Evolutionary conservation across 2,888 invertebrate genomes (phyloP).

Genomic region (Rotaria magnacalcarata): DNA sequence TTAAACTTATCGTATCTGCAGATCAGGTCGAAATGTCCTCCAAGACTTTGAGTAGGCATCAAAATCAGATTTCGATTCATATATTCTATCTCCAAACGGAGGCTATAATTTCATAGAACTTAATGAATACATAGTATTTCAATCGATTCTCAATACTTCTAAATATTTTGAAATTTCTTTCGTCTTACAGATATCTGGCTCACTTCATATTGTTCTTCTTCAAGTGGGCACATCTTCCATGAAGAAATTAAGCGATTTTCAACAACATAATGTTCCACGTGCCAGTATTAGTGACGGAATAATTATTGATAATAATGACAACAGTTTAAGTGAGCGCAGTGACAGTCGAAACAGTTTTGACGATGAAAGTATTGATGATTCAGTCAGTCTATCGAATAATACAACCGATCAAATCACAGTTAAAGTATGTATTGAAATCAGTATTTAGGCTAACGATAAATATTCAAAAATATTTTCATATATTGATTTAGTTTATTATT

Average conservation of each 20-base stretch:
- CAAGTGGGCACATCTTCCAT: not conserved
- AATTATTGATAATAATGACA: not conserved
- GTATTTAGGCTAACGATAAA: not conserved
- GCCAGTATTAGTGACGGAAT: not conserved
- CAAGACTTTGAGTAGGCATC: too few species aligned
- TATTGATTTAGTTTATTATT: constrained; percentile 70
- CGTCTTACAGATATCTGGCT: constrained; percentile 11
- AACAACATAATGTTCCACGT: not conserved
- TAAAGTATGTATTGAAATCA: not conserved
- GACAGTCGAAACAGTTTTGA: constrained; percentile 47
- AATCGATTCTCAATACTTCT: too few species aligned
- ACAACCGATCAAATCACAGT: not conserved
- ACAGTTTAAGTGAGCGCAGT: not conserved
- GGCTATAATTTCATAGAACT: too few species aligned
- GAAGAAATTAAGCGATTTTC: constrained; percentile 14
- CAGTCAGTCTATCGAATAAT: constrained; percentile 52
- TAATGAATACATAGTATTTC: too few species aligned
- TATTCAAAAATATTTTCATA: constrained; percentile 38
- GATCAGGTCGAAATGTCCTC: too few species aligned
- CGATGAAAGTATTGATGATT: constrained; percentile 68
- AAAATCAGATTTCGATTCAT: too few species aligned
- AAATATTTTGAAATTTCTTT: too few species aligned
- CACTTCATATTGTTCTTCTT: not conserved
- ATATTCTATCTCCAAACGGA: too few species aligned
- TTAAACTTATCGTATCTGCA: too few species aligned